A percentile compares a stretch with the other conserved stretches of the same genome.
These are phyloP conservation scores for Tychaedon coryphoeus DNA, from an alignment of 2,113 vertebrate species.

Conservation along the genomic window DNA sequence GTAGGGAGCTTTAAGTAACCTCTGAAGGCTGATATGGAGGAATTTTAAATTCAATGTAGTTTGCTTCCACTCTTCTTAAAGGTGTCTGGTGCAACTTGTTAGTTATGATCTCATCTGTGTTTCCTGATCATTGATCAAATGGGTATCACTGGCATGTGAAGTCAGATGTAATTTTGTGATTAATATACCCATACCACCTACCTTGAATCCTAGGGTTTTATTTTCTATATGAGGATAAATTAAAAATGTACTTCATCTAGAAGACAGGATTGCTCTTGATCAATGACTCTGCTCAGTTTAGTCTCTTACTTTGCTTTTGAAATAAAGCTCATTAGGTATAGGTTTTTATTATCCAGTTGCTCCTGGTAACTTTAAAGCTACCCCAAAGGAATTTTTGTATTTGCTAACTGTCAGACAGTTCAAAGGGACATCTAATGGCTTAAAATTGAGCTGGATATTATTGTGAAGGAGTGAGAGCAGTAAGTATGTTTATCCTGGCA, in stretches of 20 bases:
- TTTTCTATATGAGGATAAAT: neutral
- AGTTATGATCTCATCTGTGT: rapidly evolving
- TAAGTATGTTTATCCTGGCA: neutral
- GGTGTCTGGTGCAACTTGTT: neutral
- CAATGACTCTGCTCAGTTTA: neutral
- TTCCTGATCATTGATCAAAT: neutral
- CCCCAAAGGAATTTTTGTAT: neutral
- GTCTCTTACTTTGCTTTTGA: neutral
- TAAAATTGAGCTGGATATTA: neutral
- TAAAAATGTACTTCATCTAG: neutral
- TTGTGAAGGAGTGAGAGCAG: neutral
- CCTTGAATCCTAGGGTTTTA: neutral
- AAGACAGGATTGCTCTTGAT: neutral
- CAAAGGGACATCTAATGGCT: neutral
- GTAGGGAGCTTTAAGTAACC: neutral
- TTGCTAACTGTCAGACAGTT: neutral
- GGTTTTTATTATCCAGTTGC: neutral
- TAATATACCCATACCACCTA: neutral
- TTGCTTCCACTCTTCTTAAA: neutral
- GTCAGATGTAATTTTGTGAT: neutral
- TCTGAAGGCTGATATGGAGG: neutral
- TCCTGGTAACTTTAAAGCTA: neutral
- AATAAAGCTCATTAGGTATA: neutral
- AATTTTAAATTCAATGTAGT: neutral
- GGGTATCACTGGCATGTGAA: neutral